A percentile compares a stretch with the other conserved stretches of the same genome.
Evolutionary conservation across 2,888 invertebrate genomes (phyloP).

Genomic region (Pachydiplax longipennis): DNA sequence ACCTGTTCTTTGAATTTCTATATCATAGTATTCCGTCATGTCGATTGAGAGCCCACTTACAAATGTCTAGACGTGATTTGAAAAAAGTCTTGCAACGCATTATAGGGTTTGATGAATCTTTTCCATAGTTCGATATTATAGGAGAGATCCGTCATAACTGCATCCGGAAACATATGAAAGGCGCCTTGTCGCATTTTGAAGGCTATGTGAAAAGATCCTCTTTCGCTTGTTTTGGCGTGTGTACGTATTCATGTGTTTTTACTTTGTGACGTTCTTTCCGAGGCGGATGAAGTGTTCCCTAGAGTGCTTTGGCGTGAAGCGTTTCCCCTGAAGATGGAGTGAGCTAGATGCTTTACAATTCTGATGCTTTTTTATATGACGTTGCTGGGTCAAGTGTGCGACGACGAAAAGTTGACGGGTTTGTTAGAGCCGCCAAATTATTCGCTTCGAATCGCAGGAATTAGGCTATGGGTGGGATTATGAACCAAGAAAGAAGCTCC

Average conservation of each 20-base stretch:
- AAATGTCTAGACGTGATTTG: no score
- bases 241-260: neutral
- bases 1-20: no score
- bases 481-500: no score
- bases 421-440: neutral
- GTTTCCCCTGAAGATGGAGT: neutral
- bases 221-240: neutral
- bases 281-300: neutral
- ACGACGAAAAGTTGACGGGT: neutral
- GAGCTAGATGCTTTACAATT: neutral
- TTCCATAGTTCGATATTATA: no score
- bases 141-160: no score
- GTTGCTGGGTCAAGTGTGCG: conserved; percentile 5
- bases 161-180: neutral
- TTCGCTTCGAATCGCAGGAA: neutral
- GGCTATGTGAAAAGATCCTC: neutral
- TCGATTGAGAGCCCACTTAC: no score
- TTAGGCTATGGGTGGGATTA: no score
- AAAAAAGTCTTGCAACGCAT: no score
- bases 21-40: no score
- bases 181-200: neutral
- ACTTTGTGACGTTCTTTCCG: neutral
- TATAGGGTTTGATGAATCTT: no score
- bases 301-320: neutral
- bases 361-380: neutral